Conservation (phyloP, 2,113 vertebrate species). For the Lophochroa leadbeateri region DNA sequence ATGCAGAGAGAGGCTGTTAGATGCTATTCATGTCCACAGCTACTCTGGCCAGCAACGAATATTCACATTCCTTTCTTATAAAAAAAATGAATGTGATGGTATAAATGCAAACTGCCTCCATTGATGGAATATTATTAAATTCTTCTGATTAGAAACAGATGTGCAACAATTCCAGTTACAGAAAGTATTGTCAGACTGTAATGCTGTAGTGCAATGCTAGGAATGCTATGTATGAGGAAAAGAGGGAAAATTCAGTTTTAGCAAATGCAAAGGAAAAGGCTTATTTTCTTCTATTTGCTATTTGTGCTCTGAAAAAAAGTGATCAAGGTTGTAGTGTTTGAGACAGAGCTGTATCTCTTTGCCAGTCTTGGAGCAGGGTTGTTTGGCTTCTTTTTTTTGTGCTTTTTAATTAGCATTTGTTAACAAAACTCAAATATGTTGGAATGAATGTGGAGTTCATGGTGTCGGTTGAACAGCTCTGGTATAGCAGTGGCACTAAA, state of each 20-base stretch:
- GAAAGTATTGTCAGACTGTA: not conserved
- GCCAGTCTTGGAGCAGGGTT: rapidly evolving
- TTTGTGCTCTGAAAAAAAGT: not conserved
- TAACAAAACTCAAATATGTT: not conserved
- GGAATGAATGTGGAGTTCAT: not conserved
- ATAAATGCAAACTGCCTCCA: not conserved
- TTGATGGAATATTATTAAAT: not conserved
- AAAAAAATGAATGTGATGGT: not conserved
- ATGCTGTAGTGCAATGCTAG: not conserved
- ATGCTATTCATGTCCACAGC: not conserved
- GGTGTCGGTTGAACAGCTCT: not conserved
- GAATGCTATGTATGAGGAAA: not conserved
- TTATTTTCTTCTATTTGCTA: not conserved
- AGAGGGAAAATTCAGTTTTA: not conserved
- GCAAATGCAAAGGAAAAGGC: not conserved
- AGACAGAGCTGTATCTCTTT: not conserved
- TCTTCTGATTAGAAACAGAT: not conserved
- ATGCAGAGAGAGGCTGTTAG: not conserved
- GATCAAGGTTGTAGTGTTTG: not conserved
- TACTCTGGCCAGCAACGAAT: not conserved
- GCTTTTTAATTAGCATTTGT: not conserved
- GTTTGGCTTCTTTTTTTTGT: not conserved
- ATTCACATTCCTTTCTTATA: not conserved
- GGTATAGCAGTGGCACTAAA: not conserved
- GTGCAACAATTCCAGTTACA: not conserved